Percentiles rank a stretch among this genome's conserved stretches.
These are phyloP conservation scores for Ibycter americanus DNA, from an alignment of 2,797 vertebrate species.

Conservation along the genomic window DNA sequence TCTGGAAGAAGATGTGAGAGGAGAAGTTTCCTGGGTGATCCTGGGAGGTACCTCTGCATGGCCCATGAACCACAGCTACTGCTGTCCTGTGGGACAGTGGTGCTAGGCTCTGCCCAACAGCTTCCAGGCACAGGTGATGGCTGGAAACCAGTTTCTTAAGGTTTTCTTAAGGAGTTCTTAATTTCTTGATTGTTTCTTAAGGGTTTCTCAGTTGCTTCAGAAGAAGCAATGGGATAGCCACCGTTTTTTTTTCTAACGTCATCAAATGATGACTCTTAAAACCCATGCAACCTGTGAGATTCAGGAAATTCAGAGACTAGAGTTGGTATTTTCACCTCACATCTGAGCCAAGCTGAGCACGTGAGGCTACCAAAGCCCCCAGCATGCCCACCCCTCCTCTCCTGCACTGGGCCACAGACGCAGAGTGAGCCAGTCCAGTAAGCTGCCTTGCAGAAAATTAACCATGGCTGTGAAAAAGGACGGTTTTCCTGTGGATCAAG, in stretches of 20 bases:
- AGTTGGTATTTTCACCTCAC: neutral
- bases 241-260: neutral
- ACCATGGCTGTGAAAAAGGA: neutral
- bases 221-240: neutral
- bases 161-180: no score
- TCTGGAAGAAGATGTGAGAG: neutral
- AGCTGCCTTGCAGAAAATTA: neutral
- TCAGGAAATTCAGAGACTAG: neutral
- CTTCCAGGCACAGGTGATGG: neutral
- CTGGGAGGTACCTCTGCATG: neutral
- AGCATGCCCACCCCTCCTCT: neutral
- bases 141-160: neutral
- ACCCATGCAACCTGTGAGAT: neutral
- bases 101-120: neutral
- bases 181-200: no score
- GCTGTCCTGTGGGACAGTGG: no score
- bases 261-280: neutral
- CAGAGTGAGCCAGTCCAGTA: neutral
- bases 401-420: neutral
- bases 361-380: neutral
- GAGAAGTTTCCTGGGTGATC: neutral
- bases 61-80: neutral
- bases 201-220: neutral
- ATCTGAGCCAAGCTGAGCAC: neutral
- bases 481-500: neutral